Evolutionary conservation across 2,888 invertebrate species (phyloP).

Genomic region (Cryptocephalus moraei): DNA sequence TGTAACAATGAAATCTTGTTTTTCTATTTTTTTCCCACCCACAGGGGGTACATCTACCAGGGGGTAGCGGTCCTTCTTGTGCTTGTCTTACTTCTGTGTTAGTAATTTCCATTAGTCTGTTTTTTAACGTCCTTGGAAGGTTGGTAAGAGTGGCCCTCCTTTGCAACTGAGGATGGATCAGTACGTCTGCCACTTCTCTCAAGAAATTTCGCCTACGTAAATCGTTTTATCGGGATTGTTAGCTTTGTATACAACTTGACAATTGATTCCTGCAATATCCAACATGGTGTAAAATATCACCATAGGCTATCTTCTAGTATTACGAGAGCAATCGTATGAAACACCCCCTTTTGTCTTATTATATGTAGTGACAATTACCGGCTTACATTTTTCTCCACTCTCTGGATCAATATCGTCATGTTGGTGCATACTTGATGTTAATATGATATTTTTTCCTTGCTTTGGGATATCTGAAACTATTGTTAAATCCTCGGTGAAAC

Average conservation of each 20-base stretch:
- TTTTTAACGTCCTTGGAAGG: constrained; percentile 1
- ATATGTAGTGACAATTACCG: not conserved
- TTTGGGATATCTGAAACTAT: too few species aligned
- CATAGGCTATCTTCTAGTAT: constrained; percentile 1
- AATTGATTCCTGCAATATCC: not conserved
- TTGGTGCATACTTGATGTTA: not conserved
- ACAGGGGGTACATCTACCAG: not conserved
- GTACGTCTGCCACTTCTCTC: not conserved
- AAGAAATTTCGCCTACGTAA: constrained; percentile 1
- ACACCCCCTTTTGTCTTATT: too few species aligned
- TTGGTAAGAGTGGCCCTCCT: constrained; percentile 3
- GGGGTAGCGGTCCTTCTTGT: not conserved
- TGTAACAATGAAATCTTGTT: too few species aligned
- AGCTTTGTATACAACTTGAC: constrained; percentile 1
- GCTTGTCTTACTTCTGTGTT: not conserved
- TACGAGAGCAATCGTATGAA: not conserved
- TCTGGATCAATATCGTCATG: constrained; percentile 1
- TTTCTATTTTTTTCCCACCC: not conserved
- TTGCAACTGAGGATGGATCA: constrained; percentile 2
- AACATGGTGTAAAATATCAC: constrained; percentile 1
- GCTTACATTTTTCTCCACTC: not conserved
- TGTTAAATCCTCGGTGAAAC: too few species aligned
- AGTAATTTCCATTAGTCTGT: constrained; percentile 1
- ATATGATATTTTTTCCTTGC: too few species aligned
- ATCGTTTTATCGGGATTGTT: constrained; percentile 1